Evolutionary conservation across 2,888 invertebrate species (phyloP).

Genomic region (Aleiodes leptofemur): DNA sequence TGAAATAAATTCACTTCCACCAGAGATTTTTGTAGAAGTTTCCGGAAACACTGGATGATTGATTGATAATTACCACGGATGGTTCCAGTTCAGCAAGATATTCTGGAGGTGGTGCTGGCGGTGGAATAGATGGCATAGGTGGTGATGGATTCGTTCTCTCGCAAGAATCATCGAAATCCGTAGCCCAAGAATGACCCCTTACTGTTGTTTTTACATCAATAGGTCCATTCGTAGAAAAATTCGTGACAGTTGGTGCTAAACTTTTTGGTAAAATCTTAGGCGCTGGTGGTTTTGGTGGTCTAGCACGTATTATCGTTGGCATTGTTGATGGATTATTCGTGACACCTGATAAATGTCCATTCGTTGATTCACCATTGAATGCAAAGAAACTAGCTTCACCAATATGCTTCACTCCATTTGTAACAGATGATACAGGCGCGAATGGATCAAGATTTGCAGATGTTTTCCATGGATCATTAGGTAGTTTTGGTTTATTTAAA

Average conservation of each 20-base stretch:
- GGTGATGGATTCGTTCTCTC: constrained; percentile 78
- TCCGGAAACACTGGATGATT: not conserved
- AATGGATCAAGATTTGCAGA: constrained; percentile 77
- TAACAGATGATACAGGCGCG: constrained; percentile 73
- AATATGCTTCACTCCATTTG: constrained; percentile 59
- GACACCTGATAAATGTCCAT: constrained; percentile 35
- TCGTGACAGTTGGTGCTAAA: constrained; percentile 54
- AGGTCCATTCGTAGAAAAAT: constrained; percentile 46
- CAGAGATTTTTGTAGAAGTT: no score
- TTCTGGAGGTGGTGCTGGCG: constrained; percentile 83
- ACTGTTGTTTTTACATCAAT: constrained; percentile 16
- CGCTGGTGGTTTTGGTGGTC: constrained; percentile 79
- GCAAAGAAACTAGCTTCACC: constrained; percentile 67
- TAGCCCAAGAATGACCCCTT: not conserved
- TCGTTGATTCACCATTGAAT: constrained; percentile 56
- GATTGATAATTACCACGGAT: constrained; percentile 56
- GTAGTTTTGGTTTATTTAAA: constrained; percentile 76
- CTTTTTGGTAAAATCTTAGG: constrained; percentile 74
- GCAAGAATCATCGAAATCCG: constrained; percentile 22
- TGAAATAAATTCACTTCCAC: no score
- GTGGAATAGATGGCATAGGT: constrained; percentile 88
- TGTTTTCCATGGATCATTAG: constrained; percentile 78
- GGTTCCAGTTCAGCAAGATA: constrained; percentile 65
- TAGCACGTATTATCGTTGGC: constrained; percentile 87
- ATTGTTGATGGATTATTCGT: constrained; percentile 69